Evolutionary conservation across 2,113 vertebrate species (phyloP).

Genomic region (Malaclemys terrapin): DNA sequence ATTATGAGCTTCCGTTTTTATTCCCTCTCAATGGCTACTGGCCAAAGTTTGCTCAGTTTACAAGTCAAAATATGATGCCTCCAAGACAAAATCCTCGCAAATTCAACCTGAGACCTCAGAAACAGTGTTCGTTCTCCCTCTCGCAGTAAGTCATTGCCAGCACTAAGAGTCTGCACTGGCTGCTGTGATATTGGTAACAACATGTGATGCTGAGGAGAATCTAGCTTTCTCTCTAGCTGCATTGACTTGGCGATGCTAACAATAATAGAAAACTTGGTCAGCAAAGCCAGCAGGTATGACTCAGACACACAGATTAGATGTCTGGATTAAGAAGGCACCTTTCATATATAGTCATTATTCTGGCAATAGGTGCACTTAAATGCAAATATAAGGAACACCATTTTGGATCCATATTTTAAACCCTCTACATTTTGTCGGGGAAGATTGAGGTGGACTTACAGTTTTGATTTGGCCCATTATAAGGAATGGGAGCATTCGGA

Average conservation of each 20-base stretch:
- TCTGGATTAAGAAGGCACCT: constrained; percentile 8
- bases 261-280: neutral
- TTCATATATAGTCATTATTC: constrained; percentile 29
- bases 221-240: neutral
- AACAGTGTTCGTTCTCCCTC: neutral
- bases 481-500: neutral
- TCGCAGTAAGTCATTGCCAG: constrained; percentile 13
- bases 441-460: neutral
- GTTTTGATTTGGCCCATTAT: neutral
- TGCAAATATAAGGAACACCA: constrained; percentile 33
- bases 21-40: neutral
- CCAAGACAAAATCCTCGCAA: neutral
- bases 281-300: constrained; percentile 5
- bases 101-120: neutral
- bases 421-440: neutral
- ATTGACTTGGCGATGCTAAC: neutral
- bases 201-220: constrained; percentile 10
- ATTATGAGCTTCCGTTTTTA: neutral
- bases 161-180: neutral
- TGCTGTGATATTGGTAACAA: neutral
- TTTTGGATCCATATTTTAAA: constrained; percentile 34
- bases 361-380: constrained; percentile 35
- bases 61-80: constrained; percentile 13
- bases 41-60: constrained; percentile 5
- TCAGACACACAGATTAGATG: constrained; percentile 25